Conservation (phyloP, 2,888 invertebrate species). For the Melanophora roralis region DNA sequence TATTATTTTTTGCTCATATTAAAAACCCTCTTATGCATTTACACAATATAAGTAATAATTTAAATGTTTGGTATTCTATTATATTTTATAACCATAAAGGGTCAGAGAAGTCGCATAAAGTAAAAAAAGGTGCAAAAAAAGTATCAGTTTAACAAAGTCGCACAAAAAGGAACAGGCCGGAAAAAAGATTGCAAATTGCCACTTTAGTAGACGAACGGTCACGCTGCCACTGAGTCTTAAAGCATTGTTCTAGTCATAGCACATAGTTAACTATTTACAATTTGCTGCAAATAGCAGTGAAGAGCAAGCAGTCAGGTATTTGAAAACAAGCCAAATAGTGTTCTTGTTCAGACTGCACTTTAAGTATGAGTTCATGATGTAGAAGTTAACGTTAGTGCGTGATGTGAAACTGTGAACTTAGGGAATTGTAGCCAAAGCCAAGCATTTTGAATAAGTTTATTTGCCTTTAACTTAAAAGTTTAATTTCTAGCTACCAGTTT, state of each 20-base stretch:
- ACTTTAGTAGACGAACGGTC: no score
- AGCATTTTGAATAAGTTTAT: slow-evolving; percentile 36
- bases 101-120: no score
- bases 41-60: no score
- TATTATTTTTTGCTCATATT: no score
- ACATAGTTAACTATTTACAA: slow-evolving; percentile 1
- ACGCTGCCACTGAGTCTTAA: neutral
- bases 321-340: neutral
- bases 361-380: neutral
- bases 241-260: neutral
- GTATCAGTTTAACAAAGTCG: no score
- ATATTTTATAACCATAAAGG: no score
- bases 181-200: no score
- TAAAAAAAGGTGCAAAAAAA: no score
- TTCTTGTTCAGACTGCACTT: slow-evolving; percentile 6
- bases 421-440: slow-evolving; percentile 11
- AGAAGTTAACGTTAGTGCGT: neutral
- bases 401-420: neutral
- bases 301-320: neutral
- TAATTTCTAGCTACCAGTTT: slow-evolving; percentile 53
- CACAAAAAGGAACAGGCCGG: no score
- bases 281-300: neutral
- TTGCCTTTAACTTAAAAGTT: slow-evolving; percentile 35
- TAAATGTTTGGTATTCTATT: no score
- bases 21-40: no score